Percentiles rank a stretch among this genome's conserved stretches.
phyloP scores from a whole-genome alignment of 2,113 vertebrate genomes.

The Pseudorasbora parva region DNA sequence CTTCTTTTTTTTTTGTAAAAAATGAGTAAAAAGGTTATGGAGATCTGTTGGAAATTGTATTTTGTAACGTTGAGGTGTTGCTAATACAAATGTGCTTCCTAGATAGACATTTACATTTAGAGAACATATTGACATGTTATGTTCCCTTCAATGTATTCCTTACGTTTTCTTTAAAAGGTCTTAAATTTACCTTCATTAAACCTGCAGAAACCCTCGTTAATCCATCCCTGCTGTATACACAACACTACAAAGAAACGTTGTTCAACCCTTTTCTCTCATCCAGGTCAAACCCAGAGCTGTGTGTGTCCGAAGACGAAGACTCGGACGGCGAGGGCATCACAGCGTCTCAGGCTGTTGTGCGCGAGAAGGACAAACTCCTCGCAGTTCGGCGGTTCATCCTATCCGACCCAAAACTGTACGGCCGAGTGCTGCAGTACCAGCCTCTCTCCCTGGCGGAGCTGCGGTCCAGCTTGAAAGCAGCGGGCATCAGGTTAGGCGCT shows the following conservation, averaged over 20 bases:
- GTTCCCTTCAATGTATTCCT: no score
- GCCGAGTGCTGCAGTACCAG: slow-evolving; percentile 85
- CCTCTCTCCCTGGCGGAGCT: slow-evolving; percentile 86
- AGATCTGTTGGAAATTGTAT: no score
- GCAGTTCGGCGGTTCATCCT: slow-evolving; percentile 82
- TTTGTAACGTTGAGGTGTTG: no score
- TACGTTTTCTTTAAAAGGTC: no score
- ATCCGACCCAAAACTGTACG: slow-evolving; percentile 77
- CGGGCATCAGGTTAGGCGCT: slow-evolving; percentile 81
- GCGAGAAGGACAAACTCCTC: slow-evolving; percentile 72
- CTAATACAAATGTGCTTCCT: no score
- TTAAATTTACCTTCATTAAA: no score
- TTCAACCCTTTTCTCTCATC: not conserved
- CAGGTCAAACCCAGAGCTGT: slow-evolving; percentile 78
- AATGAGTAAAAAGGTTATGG: no score
- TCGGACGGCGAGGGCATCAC: slow-evolving; percentile 78
- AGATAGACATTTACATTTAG: no score
- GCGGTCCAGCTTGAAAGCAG: slow-evolving; percentile 81
- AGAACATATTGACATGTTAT: no score
- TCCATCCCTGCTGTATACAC: no score
- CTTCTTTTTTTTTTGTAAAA: no score
- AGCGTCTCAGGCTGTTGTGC: slow-evolving; percentile 77
- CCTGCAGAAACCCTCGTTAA: no score
- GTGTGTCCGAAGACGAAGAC: slow-evolving; percentile 72
- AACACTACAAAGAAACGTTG: not conserved